These are phyloP conservation scores for Heterodera carotae DNA, from an alignment of 1,140 invertebrate genomes.

Conservation along the genomic window DNA sequence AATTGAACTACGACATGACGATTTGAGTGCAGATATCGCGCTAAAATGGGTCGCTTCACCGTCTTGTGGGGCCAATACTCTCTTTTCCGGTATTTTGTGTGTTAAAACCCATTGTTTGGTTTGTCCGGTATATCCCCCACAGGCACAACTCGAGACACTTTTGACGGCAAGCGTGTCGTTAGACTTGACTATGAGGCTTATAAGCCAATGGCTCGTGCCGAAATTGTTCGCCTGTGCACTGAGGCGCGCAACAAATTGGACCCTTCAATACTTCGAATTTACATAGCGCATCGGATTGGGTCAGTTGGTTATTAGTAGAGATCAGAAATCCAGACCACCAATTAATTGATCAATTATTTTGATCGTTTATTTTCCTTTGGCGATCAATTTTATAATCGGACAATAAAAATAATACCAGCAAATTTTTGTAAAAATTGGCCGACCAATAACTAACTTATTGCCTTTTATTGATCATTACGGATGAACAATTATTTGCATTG, in stretches of 20 bases:
- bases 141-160: slow-evolving; percentile 45
- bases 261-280: slow-evolving; percentile 31
- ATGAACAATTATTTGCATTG: too few relatives aligned
- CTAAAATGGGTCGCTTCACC: slow-evolving; percentile 37
- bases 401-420: too few relatives aligned
- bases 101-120: too few relatives aligned
- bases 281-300: slow-evolving; percentile 42
- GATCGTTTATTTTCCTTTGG: too few relatives aligned
- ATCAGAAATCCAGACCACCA: background rate
- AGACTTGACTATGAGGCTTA: slow-evolving; percentile 45
- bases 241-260: slow-evolving; percentile 15
- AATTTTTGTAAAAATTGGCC: too few relatives aligned
- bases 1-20: slow-evolving; percentile 15
- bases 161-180: slow-evolving; percentile 36
- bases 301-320: slow-evolving; percentile 15
- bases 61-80: slow-evolving; percentile 42
- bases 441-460: too few relatives aligned
- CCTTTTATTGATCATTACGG: too few relatives aligned
- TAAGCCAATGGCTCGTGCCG: slow-evolving; percentile 35
- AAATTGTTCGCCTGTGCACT: slow-evolving; percentile 32
- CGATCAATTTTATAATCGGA: too few relatives aligned
- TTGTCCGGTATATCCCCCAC: background rate
- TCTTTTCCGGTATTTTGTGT: slow-evolving; percentile 40
- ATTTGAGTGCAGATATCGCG: slow-evolving; percentile 11
- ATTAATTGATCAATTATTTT: background rate